A percentile compares a stretch with the other conserved stretches of the same genome.
Conservation (phyloP, 2,113 vertebrate genomes). For the Sardina pilchardus region DNA sequence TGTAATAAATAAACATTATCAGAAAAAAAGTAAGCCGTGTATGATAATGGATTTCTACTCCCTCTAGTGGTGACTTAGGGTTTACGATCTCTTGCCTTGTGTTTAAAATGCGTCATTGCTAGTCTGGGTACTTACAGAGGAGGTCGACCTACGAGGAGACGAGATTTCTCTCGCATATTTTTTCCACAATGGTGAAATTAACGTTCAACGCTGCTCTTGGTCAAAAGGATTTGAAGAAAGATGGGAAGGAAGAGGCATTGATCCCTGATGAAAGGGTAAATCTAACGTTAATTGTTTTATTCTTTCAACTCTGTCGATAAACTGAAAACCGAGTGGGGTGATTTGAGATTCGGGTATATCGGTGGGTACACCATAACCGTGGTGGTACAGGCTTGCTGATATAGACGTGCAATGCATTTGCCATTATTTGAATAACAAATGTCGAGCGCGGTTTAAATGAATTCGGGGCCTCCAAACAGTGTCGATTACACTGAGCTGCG, state of each 20-base stretch:
- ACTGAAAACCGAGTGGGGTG: not conserved
- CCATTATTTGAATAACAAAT: not conserved
- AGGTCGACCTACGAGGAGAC: constrained; percentile 1
- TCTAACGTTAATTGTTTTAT: constrained; percentile 13
- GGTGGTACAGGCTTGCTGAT: not conserved
- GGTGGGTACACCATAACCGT: not conserved
- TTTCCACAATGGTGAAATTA: constrained; percentile 52
- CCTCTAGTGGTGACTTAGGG: not conserved
- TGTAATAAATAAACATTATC: not conserved
- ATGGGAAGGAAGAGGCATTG: constrained; percentile 44
- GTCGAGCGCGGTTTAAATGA: not conserved
- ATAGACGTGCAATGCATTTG: not conserved
- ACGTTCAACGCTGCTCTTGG: constrained; percentile 49
- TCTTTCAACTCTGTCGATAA: not conserved
- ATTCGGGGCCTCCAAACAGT: constrained; percentile 1
- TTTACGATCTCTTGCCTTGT: constrained; percentile 12
- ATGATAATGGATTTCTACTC: not conserved
- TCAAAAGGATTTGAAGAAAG: constrained; percentile 50
- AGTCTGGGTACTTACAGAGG: not conserved
- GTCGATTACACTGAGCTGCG: constrained; percentile 10
- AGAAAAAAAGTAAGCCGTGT: not conserved
- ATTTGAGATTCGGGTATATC: not conserved
- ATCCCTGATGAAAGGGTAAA: constrained; percentile 53
- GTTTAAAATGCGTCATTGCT: constrained; percentile 17
- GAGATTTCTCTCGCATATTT: not conserved